Conservation (phyloP, 1,140 invertebrate genomes). For the Lordiphosa collinella region DNA sequence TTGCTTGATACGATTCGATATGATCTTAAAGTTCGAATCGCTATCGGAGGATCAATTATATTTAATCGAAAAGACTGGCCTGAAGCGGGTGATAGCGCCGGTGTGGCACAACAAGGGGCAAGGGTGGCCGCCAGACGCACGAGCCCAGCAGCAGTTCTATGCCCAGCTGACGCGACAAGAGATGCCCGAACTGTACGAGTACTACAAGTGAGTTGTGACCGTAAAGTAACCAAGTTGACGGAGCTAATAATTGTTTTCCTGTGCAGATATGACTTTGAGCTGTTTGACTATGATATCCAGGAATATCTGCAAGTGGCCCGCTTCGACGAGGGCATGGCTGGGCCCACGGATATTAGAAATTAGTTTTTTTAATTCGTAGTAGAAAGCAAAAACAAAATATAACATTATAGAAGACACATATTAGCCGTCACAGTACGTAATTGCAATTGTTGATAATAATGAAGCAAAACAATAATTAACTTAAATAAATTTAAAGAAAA, state of each 20-base stretch:
- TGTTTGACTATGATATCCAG: constrained; percentile 89
- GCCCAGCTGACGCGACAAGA: constrained; percentile 87
- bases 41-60: constrained; percentile 92
- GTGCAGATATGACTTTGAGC: constrained; percentile 90
- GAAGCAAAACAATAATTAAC: constrained; percentile 75
- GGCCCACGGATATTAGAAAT: constrained; percentile 35
- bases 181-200: constrained; percentile 88
- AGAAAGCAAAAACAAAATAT: constrained; percentile 46
- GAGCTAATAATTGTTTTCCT: not conserved
- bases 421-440: constrained; percentile 74
- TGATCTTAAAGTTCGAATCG: constrained; percentile 94
- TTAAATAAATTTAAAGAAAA: too few relatives aligned
- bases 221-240: not conserved
- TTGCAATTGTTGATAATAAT: constrained; percentile 77
- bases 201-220: constrained; percentile 84
- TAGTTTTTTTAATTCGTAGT: constrained; percentile 41
- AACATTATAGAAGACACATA: constrained; percentile 46
- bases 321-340: constrained; percentile 77
- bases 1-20: constrained; percentile 92
- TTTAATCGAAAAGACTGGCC: constrained; percentile 87
- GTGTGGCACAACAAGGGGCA: constrained; percentile 90
- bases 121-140: constrained; percentile 84
- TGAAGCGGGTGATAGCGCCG: constrained; percentile 88
- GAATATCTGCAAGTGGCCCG: constrained; percentile 86
- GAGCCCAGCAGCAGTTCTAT: constrained; percentile 87